Evolutionary conservation across 2,797 vertebrate species (phyloP).

Genomic region (Gila robusta): DNA sequence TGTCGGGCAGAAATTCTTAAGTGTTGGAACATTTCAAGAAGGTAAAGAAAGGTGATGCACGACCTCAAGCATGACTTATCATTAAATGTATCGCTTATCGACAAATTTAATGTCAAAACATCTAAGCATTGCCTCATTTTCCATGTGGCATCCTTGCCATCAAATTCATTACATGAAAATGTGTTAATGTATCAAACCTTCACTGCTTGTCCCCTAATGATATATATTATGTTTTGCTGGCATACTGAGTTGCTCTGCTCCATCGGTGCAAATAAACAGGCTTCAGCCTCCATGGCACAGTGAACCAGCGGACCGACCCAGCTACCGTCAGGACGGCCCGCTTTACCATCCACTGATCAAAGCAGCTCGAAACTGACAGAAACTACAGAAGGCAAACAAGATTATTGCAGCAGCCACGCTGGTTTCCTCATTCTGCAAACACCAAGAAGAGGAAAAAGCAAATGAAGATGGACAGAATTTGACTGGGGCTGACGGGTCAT

Average conservation of each 20-base stretch:
- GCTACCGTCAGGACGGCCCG: constrained; percentile 54
- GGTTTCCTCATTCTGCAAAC: constrained; percentile 46
- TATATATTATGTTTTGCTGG: not conserved
- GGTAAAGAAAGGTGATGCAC: no score
- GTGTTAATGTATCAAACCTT: not conserved
- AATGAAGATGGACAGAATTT: constrained; percentile 41
- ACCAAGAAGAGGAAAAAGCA: not conserved
- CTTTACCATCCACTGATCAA: constrained; percentile 75
- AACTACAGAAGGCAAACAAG: constrained; percentile 67
- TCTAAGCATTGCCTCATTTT: not conserved
- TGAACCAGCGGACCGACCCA: constrained; percentile 52
- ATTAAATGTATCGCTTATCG: no score
- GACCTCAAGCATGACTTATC: no score
- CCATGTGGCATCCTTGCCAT: not conserved
- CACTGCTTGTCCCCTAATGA: not conserved
- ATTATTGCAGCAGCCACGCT: constrained; percentile 61
- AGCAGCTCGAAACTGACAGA: constrained; percentile 72
- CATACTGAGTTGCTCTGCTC: not conserved
- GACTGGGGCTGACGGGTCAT: constrained; percentile 57
- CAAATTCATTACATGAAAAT: not conserved
- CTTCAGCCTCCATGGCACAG: constrained; percentile 54
- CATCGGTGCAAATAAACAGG: constrained; percentile 31
- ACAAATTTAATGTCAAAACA: not conserved
- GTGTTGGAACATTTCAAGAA: not conserved
- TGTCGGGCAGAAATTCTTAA: not conserved